Evolutionary conservation across 1,140 invertebrate species (phyloP).

Genomic region (Magallana ariakensis): DNA sequence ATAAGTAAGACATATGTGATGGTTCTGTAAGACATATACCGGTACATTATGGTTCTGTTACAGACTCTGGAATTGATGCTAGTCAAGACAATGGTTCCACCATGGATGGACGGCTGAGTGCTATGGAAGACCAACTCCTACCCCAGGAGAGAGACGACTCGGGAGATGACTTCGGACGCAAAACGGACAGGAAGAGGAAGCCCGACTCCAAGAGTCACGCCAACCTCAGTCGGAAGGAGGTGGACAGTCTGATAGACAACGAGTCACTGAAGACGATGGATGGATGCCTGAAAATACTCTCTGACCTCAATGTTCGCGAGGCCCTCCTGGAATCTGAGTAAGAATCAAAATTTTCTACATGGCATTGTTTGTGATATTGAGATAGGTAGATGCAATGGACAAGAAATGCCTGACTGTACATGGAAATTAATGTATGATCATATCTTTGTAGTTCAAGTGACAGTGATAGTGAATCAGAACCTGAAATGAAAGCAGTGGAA

Average conservation of each 20-base stretch:
- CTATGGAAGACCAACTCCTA: background rate
- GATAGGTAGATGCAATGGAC: no score
- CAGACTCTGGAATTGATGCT: conserved; percentile 52
- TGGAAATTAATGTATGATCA: background rate
- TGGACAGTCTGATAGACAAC: conserved; percentile 67
- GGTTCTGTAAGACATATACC: no score
- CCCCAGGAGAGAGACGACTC: background rate
- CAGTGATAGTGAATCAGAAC: conserved; percentile 78
- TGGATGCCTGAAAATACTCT: conserved; percentile 73
- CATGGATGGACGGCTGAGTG: background rate
- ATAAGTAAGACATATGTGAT: no score
- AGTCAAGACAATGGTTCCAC: conserved; percentile 39
- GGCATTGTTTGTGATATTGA: no score
- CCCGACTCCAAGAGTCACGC: conserved; percentile 19
- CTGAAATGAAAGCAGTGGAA: conserved; percentile 73
- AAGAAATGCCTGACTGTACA: background rate
- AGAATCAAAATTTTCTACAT: conserved; percentile 39
- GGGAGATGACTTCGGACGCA: conserved; percentile 28
- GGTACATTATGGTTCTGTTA: background rate
- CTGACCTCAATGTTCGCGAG: conserved; percentile 70
- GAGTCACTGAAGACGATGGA: conserved; percentile 71
- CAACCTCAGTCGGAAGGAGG: conserved; percentile 59
- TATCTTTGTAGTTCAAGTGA: conserved; percentile 75
- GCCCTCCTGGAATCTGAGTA: conserved; percentile 75
- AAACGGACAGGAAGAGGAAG: conserved; percentile 44